phyloP scores from a whole-genome alignment of 2,797 vertebrate genomes.

The Lateolabrax maculatus region DNA sequence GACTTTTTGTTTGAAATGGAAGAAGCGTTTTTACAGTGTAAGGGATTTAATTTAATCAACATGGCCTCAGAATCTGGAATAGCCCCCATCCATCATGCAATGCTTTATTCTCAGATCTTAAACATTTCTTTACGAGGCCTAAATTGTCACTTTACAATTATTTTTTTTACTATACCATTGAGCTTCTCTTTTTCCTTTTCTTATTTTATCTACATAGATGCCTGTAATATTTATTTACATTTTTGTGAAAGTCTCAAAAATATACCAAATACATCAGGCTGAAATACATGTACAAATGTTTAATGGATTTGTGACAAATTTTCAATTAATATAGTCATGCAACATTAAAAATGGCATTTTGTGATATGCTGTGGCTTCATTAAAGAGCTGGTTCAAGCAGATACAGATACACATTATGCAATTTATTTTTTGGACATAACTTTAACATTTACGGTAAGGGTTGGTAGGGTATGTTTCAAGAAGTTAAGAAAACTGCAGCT shows the following conservation, averaged over 20 bases:
- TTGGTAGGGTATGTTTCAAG: not conserved
- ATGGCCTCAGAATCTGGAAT: not conserved
- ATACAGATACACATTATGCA: not conserved
- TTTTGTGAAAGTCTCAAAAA: not conserved
- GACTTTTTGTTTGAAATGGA: not conserved
- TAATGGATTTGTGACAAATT: not conserved
- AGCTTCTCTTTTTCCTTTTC: not conserved
- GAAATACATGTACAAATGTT: not conserved
- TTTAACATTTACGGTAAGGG: not conserved
- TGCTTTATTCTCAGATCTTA: slow-evolving; percentile 5
- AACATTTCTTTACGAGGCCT: not conserved
- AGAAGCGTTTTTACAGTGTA: not conserved
- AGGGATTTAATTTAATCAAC: not conserved
- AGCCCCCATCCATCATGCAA: no score
- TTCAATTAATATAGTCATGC: not conserved
- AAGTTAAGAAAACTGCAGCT: not conserved
- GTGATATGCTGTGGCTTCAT: not conserved
- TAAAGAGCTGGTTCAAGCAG: not conserved
- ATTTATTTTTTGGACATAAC: not conserved
- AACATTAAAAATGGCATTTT: not conserved
- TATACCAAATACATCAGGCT: not conserved
- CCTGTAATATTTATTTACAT: not conserved
- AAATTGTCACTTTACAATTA: not conserved
- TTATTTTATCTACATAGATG: not conserved
- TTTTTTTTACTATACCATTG: not conserved